Base-by-base conservation (phyloP, 1,140 invertebrate genomes). In the Panagrolaimus sp. region DNA sequence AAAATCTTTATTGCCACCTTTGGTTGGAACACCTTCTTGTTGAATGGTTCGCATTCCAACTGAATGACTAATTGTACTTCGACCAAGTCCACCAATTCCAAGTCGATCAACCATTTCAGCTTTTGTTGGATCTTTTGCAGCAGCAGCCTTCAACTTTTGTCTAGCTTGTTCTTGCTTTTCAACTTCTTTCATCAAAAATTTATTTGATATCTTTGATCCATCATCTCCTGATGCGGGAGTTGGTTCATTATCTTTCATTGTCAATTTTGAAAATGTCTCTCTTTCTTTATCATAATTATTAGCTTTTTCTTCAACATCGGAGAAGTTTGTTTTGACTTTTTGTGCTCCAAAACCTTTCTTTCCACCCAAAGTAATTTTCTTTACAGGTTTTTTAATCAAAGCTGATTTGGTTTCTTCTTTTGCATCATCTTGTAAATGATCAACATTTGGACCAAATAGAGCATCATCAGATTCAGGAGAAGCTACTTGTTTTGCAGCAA, bases 271-370 rank as follows among this genome's bases (percentile, higher is more conserved):
- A 47, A 77, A 71, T 9, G 45, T 58, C 46, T 67, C 70, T 28
- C 67, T 47, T 46, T 78, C 77, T 55, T 70, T 74, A 64, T 79
- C 74, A 15, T 69, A 77, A 43, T 76, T 77, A 38, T 76, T 67
- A 9, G 92, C 92, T 80, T 91, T 90, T 77, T 89, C 89, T 85
- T 98, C 95, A 55, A 98, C 89, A 79, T 96, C 94, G n/a, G 90
- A 90, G 84, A 98, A 98, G 84, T 98, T 94, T 14, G 87, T 83
- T 66, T 85, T 92, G 7, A 97, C 91, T 84, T 92, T 92, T 67
- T 93, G 94, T n/a, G 94, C 96, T 67, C 95, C 95, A 1, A 93
- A 91, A 48, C 83, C 88, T 84, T 91, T 94, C 81, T 93, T 95
- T 0, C 87, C 73, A 12, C 79, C 81, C 28, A 71, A 70, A 32